Evolutionary conservation across 2,113 vertebrate species (phyloP), one percentile per base, ranked within the genome.

Genomic region (Pagrus major): DNA sequence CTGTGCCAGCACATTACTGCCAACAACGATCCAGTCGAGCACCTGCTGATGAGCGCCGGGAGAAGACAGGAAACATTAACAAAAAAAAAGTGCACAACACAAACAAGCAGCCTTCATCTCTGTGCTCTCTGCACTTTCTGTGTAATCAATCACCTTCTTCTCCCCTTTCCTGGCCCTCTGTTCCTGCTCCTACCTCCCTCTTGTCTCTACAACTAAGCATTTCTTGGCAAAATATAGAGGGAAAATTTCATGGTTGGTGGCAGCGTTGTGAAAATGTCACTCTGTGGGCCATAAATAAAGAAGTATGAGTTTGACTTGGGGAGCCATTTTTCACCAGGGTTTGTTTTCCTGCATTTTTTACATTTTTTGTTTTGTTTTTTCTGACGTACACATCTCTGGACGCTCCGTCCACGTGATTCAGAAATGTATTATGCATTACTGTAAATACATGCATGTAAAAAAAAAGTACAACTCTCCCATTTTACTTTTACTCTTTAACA

Each of bases 261-360:
- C 74, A 56, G 54, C 41, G 27, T 64, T 66, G 86, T 82, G 76
- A 85, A 89, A 84, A 81, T 86, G 87, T 89, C 88, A 80, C 63
- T 84, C 81, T 14, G 23, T 25, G 65, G 71, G 72, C 60, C 80
- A 81, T 87, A 87, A 87, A 90, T 88, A 81, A 71, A 81, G 73
- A 81, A 51, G 80, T 77, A 80, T 80, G 72, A 65, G 5, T 72
- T 67, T 35, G 55, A 76, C 68, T 69, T 3, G 12, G 61, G 55
- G 78, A 80, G 66, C 33, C 66, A 60, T 86, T 86, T 81, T 71
- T 88, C 70, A 78, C 35, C 39, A 4, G 42, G 61, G 49, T 76
- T 81, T 74, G 75, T 85, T 81, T 80, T 70, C 35, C 47, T 59
- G n/a, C 42, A 47, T n/a, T n/a, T n/a, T n/a, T n/a, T n/a, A n/a